These are phyloP conservation scores for Chironomus tepperi DNA, from an alignment of 1,140 invertebrate genomes.

Conservation along the genomic window DNA sequence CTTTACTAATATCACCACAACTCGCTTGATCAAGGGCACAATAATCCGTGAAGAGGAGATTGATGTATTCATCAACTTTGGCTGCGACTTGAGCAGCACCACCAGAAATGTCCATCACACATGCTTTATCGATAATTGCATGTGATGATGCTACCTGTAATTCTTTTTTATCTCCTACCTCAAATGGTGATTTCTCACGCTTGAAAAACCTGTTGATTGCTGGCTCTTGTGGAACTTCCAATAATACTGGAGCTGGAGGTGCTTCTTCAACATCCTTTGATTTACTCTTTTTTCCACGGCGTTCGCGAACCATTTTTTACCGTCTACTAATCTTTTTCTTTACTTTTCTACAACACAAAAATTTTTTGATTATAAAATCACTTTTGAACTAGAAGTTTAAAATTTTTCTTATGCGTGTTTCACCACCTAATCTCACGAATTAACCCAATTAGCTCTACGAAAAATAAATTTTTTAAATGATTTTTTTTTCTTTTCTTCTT, in stretches of 20 bases:
- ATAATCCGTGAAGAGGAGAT: conserved; percentile 6
- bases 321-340: not conserved
- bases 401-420: not conserved
- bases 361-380: conserved; percentile 1
- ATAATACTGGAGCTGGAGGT: not conserved
- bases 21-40: conserved; percentile 2
- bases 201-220: not conserved
- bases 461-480: not conserved
- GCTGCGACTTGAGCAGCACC: conserved; percentile 10
- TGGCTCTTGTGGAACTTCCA: not conserved
- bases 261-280: not conserved
- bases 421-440: not conserved
- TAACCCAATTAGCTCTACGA: conserved; percentile 2
- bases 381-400: not conserved
- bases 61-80: conserved; percentile 15
- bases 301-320: conserved; percentile 7
- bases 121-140: conserved; percentile 38
- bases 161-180: conserved; percentile 37
- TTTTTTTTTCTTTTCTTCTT: not conserved
- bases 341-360: not conserved
- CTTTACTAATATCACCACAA: conserved; percentile 16
- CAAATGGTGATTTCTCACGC: conserved; percentile 38
- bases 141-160: conserved; percentile 38
- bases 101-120: conserved; percentile 39
- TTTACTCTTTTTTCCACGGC: conserved; percentile 7